Percentiles rank a stretch among this genome's conserved stretches.
These are phyloP conservation scores for Caenorhabditis angaria DNA, from an alignment of 2,888 invertebrate species.

Conservation along the genomic window DNA sequence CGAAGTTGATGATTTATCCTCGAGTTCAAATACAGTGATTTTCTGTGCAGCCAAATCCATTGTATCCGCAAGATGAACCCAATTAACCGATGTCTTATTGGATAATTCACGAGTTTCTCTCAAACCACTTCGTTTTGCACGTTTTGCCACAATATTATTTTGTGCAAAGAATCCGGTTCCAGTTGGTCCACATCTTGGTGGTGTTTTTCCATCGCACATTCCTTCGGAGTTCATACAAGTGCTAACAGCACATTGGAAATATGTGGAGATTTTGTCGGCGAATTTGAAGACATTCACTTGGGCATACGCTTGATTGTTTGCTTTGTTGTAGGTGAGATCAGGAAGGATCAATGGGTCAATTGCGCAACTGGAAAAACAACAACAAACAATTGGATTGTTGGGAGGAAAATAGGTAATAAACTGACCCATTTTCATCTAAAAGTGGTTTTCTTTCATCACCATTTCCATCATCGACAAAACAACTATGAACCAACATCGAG, in stretches of 20 bases:
- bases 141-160: constrained; percentile 17
- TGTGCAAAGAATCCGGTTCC: constrained; percentile 19
- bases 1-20: constrained; percentile 46
- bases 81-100: constrained; percentile 33
- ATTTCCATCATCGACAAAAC: constrained; percentile 72
- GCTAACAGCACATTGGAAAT: constrained; percentile 72
- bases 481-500: constrained; percentile 72
- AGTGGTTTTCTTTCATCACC: constrained; percentile 68
- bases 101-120: constrained; percentile 5
- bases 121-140: constrained; percentile 16
- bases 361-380: constrained; percentile 61
- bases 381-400: not conserved
- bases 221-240: constrained; percentile 71
- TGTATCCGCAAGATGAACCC: constrained; percentile 54
- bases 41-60: constrained; percentile 69
- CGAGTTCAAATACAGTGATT: constrained; percentile 69
- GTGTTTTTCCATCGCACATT: constrained; percentile 70
- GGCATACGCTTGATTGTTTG: constrained; percentile 70
- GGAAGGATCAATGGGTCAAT: constrained; percentile 70
- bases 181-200: constrained; percentile 45
- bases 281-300: constrained; percentile 72
- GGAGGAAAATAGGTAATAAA: not conserved
- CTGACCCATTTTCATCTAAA: constrained; percentile 70
- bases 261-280: constrained; percentile 70
- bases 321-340: constrained; percentile 70